Conservation (phyloP, 2,113 vertebrate genomes). For the Cephalopterus ornatus region DNA sequence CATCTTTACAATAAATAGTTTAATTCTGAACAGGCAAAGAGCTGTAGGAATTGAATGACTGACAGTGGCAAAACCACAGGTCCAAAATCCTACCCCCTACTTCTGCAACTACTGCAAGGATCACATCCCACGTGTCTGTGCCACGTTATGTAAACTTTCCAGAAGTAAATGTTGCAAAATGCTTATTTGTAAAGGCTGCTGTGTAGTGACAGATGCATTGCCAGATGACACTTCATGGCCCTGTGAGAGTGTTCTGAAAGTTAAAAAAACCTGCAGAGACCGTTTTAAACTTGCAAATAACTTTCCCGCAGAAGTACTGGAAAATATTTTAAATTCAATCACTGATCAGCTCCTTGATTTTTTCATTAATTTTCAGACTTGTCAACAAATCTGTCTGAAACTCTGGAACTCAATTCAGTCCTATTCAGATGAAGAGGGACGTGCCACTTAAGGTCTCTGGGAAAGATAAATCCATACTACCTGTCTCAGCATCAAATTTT, state of each 20-base stretch:
- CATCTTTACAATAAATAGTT: background rate
- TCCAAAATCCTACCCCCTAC: background rate
- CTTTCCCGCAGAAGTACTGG: background rate
- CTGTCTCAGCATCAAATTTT: background rate
- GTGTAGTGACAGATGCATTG: background rate
- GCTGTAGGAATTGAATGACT: background rate
- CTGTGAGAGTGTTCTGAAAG: background rate
- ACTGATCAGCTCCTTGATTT: background rate
- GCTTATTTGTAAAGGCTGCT: background rate
- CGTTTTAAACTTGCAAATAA: background rate
- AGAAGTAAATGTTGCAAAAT: background rate
- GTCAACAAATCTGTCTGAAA: background rate
- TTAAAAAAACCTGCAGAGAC: background rate
- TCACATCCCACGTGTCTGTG: background rate
- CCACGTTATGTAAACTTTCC: background rate
- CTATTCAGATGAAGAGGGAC: background rate
- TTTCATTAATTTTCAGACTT: background rate
- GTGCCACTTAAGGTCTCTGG: background rate
- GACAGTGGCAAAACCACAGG: background rate
- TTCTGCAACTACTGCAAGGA: background rate
- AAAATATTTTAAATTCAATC: background rate
- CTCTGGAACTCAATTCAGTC: background rate
- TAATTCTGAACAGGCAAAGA: background rate
- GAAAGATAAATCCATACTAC: background rate
- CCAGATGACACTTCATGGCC: background rate